phyloP scores from a whole-genome alignment of 1,140 invertebrate genomes.

The Chironomus tepperi region DNA sequence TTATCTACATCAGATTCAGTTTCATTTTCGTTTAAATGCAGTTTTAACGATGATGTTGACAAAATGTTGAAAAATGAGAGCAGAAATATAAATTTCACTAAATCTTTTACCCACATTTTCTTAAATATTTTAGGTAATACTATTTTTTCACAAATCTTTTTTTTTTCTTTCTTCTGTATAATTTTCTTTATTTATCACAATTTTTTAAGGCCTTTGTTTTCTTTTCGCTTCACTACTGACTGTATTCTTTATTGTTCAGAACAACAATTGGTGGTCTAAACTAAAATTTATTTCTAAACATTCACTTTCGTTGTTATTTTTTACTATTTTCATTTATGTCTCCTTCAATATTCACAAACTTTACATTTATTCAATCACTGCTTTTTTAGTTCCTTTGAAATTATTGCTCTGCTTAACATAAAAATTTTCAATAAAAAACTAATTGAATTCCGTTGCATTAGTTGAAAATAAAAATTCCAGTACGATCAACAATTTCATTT shows the following conservation, averaged over 20 bases:
- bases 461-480: background rate
- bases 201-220: background rate
- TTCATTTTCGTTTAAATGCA: constrained; percentile 4
- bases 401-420: background rate
- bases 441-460: constrained; percentile 5
- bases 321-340: too few relatives aligned
- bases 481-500: background rate
- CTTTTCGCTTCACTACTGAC: background rate
- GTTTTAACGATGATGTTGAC: background rate
- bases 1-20: background rate
- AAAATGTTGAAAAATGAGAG: constrained; percentile 8
- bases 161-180: background rate
- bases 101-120: constrained; percentile 20
- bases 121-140: background rate
- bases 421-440: background rate
- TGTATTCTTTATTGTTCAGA: background rate
- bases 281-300: too few relatives aligned
- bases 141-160: background rate
- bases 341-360: too few relatives aligned
- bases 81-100: constrained; percentile 11
- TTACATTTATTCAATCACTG: background rate
- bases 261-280: too few relatives aligned
- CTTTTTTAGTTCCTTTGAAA: background rate
- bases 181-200: background rate
- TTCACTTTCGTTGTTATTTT: too few relatives aligned